Evolutionary conservation across 2,888 invertebrate species (phyloP).

Genomic region (Drosophila austrosaltans): DNA sequence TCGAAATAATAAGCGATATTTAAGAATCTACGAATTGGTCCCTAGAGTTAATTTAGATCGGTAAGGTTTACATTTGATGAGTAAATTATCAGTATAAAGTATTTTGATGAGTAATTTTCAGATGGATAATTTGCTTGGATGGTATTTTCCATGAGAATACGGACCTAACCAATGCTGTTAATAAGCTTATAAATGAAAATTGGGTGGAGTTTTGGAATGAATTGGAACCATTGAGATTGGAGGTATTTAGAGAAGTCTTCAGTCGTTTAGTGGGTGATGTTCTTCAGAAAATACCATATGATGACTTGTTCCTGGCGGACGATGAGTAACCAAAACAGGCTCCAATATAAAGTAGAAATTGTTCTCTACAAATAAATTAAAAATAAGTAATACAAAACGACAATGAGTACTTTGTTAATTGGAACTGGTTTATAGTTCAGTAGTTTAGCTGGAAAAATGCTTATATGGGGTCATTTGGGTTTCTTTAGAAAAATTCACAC

Average conservation of each 20-base stretch:
- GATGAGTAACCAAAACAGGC: slow-evolving; percentile 1
- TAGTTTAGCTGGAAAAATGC: not conserved
- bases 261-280: slow-evolving; percentile 31
- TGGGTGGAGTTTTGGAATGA: slow-evolving; percentile 61
- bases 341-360: not conserved
- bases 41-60: slow-evolving; percentile 44
- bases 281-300: slow-evolving; percentile 48
- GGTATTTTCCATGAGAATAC: slow-evolving; percentile 46
- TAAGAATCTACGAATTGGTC: slow-evolving; percentile 48
- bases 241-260: slow-evolving; percentile 38
- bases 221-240: slow-evolving; percentile 44
- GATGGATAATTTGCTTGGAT: slow-evolving; percentile 52
- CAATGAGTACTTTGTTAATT: slow-evolving; percentile 26
- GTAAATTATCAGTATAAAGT: not conserved
- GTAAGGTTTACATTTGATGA: slow-evolving; percentile 33
- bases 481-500: no score
- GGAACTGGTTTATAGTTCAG: slow-evolving; percentile 23
- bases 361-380: not conserved
- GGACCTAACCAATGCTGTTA: slow-evolving; percentile 44
- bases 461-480: not conserved
- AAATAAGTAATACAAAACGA: not conserved
- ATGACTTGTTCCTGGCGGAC: slow-evolving; percentile 50
- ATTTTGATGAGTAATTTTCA: slow-evolving; percentile 4
- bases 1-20: slow-evolving; percentile 49
- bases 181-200: slow-evolving; percentile 44